Evolutionary conservation across 2,797 vertebrate species (phyloP).

Genomic region (Delichon dasypus): DNA sequence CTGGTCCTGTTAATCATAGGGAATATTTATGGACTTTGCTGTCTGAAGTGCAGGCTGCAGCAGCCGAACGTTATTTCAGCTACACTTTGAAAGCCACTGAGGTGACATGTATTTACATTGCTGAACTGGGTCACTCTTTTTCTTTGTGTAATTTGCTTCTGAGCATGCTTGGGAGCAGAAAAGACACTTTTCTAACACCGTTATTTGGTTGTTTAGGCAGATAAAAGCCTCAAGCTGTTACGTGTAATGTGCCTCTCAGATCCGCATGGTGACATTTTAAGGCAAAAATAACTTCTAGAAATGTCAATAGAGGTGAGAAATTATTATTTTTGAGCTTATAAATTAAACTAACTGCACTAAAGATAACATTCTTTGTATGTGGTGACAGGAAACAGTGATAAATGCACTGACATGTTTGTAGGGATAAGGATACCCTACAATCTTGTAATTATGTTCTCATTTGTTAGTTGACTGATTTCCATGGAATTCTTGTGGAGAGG

Average conservation of each 20-base stretch:
- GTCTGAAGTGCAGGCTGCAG: neutral
- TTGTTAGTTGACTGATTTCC: neutral
- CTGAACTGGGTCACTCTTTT: neutral
- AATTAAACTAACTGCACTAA: neutral
- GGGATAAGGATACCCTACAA: neutral
- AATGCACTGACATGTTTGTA: neutral
- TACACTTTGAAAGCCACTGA: neutral
- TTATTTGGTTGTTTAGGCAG: constrained; percentile 36
- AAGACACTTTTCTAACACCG: neutral
- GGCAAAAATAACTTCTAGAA: constrained; percentile 27
- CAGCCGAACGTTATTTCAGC: neutral
- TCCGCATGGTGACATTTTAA: neutral
- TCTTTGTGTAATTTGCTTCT: neutral
- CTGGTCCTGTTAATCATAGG: neutral
- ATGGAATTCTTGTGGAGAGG: neutral
- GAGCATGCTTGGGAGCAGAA: neutral
- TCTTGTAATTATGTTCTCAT: neutral
- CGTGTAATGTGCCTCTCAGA: neutral
- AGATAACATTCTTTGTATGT: constrained; percentile 5
- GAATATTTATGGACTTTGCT: neutral
- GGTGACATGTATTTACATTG: neutral
- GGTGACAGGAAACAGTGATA: constrained; percentile 22
- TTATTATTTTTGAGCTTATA: constrained; percentile 11
- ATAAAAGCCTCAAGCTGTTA: constrained; percentile 38
- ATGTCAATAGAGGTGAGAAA: neutral